phyloP scores from a whole-genome alignment of 1,140 invertebrate species.

The Drosophila parvula region DNA sequence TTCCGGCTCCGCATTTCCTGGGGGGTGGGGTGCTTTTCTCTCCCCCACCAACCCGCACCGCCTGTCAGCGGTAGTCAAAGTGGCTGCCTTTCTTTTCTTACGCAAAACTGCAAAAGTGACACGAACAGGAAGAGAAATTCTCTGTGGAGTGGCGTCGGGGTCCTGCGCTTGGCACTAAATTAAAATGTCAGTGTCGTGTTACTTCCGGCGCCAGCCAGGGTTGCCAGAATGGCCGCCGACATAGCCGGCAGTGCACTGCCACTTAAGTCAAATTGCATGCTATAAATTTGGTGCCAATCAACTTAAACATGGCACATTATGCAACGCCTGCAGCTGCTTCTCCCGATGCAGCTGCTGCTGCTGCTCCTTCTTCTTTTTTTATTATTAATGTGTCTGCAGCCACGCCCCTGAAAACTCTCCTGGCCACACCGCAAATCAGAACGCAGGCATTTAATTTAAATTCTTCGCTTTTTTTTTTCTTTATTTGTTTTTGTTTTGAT shows the following conservation, averaged over 20 bases:
- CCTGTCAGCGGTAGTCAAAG: constrained; percentile 55
- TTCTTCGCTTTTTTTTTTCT: constrained; percentile 35
- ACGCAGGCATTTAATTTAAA: constrained; percentile 62
- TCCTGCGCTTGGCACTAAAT: constrained; percentile 75
- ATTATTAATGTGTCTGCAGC: constrained; percentile 8
- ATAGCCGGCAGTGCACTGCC: constrained; percentile 38
- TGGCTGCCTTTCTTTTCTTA: constrained; percentile 51
- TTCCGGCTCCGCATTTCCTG: constrained; percentile 14
- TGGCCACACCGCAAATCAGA: constrained; percentile 42
- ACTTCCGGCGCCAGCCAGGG: constrained; percentile 62
- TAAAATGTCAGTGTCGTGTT: constrained; percentile 82
- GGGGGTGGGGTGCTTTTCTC: neutral
- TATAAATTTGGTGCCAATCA: constrained; percentile 81
- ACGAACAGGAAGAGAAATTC: constrained; percentile 38
- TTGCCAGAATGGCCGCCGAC: constrained; percentile 12
- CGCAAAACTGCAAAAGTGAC: constrained; percentile 51
- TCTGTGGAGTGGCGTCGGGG: neutral
- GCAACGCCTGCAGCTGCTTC: constrained; percentile 42
- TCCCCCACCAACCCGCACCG: neutral
- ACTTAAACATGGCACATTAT: constrained; percentile 74
- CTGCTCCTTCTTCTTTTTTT: constrained; percentile 3
- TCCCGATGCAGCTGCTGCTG: constrained; percentile 17
- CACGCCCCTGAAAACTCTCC: constrained; percentile 1
- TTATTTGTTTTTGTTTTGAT: constrained; percentile 42
- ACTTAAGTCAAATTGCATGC: constrained; percentile 81